A percentile compares a stretch with the other conserved stretches of the same genome.
Evolutionary conservation across 2,797 vertebrate genomes (phyloP).

Genomic region (Trichosurus vulpecula): DNA sequence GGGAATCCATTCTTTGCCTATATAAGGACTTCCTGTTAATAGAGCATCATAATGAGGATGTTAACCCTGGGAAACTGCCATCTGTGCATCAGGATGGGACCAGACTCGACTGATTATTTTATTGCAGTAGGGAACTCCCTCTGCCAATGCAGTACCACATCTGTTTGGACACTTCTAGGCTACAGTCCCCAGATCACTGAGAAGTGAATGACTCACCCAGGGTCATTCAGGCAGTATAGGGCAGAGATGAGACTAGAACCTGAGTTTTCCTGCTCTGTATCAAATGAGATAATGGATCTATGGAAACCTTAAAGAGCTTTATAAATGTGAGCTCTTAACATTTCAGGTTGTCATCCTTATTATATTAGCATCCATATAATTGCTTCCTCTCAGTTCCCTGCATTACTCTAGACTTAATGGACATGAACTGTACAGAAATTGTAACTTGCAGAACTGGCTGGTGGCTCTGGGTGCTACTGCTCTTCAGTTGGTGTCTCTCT

Average conservation of each 20-base stretch:
- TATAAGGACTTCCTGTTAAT: neutral
- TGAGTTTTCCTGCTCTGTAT: neutral
- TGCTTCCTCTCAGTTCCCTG: neutral
- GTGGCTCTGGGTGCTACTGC: neutral
- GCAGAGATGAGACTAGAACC: neutral
- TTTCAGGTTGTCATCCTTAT: neutral
- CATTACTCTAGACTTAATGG: neutral
- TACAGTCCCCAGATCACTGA: neutral
- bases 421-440: neutral
- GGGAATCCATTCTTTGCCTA: neutral
- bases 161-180: neutral
- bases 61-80: neutral
- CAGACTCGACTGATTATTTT: neutral
- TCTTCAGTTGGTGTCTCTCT: neutral
- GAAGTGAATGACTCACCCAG: neutral
- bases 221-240: neutral
- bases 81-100: neutral
- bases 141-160: neutral
- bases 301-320: neutral
- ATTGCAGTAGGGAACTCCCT: neutral
- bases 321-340: neutral
- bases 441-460: neutral
- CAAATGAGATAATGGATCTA: neutral
- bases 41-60: neutral
- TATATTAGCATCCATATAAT: neutral